Evolutionary conservation across 2,888 invertebrate species (phyloP).

Genomic region (Didymodactylos carnosus): DNA sequence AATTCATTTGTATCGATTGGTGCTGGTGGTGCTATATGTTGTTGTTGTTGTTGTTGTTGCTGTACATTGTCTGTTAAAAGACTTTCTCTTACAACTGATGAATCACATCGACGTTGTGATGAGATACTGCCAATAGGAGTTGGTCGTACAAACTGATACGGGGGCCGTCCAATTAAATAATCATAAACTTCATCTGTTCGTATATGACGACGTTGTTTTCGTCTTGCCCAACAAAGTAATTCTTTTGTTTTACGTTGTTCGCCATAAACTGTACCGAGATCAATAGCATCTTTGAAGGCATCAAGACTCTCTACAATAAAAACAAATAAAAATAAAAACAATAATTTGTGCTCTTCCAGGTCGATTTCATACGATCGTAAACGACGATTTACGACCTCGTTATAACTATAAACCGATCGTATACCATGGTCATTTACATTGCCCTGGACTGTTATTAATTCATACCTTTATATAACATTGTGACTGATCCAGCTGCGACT

Average conservation of each 20-base stretch:
- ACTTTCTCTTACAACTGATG: no score
- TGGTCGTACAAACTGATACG: neutral
- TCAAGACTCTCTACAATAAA: neutral
- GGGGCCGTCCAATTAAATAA: neutral
- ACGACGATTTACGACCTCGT: no score
- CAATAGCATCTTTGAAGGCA: neutral
- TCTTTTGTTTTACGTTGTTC: conserved; percentile 1
- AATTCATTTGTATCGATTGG: neutral
- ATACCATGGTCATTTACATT: no score
- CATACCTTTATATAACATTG: neutral
- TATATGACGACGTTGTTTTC: neutral
- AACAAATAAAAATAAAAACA: neutral
- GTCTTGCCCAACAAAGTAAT: neutral
- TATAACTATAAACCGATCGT: no score
- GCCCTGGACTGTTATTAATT: neutral
- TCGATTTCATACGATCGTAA: no score
- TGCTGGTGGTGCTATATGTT: neutral
- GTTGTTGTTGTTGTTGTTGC: neutral
- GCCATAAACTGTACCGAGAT: neutral
- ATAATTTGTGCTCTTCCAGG: no score
- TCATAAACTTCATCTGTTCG: neutral
- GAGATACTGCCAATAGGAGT: neutral
- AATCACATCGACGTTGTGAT: neutral
- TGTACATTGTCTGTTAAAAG: no score
- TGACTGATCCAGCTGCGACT: neutral